Conservation (phyloP, 2,888 invertebrate species). For the Lasioglossum vierecki region DNA sequence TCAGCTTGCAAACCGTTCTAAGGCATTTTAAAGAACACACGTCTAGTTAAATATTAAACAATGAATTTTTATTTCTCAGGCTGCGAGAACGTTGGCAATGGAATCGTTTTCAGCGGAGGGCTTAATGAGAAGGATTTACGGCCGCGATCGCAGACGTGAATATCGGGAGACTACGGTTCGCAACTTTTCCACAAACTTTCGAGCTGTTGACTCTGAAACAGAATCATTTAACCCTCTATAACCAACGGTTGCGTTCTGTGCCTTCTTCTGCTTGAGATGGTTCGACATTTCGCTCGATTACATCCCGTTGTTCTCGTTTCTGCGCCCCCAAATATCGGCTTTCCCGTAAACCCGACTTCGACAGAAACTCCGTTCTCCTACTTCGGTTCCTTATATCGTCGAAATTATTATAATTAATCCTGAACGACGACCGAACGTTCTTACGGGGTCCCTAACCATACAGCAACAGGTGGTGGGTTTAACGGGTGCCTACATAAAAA, state of each 20-base stretch:
- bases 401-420: background rate
- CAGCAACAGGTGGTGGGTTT: background rate
- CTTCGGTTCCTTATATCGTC: background rate
- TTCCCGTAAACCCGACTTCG: background rate
- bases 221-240: slow-evolving; percentile 8
- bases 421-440: background rate
- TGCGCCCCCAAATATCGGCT: background rate
- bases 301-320: background rate
- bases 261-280: background rate
- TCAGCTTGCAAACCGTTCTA: background rate
- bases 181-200: slow-evolving; percentile 8
- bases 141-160: background rate
- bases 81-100: background rate
- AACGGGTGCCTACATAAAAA: background rate
- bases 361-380: background rate
- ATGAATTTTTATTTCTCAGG: background rate
- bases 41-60: background rate
- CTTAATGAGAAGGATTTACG: background rate
- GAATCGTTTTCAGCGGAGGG: background rate
- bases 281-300: slow-evolving; percentile 6
- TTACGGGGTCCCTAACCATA: background rate
- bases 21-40: background rate
- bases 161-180: background rate
- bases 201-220: slow-evolving; percentile 14
- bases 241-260: background rate